Evolutionary conservation across 2,113 vertebrate genomes (phyloP), one percentile per base, ranked within the genome.

Genomic region (Eupsittula cactorum): DNA sequence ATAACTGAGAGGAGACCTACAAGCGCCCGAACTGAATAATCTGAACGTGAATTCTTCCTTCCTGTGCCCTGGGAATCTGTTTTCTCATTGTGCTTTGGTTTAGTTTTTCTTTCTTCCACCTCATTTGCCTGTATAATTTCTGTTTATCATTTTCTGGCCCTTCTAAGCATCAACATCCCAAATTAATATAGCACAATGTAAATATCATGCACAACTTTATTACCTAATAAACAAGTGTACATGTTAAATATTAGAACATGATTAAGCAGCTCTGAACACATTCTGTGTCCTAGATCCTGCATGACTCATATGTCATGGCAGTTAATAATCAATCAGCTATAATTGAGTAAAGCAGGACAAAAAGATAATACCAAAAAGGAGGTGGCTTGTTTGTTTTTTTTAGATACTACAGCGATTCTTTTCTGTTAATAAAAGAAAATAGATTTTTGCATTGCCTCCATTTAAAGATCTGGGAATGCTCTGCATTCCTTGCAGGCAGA

Each of bases 251-350:
- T 92, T 67, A 83, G 82, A 78, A 47, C 39, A 28, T 60, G 79
- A 94, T 92, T 73, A 92, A 90, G 92, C 85, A 95, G 83, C 50
- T 50, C 68, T 41, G 90, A 83, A 90, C 50, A 39, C 82, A 88
- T 92, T 88, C 88, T 89, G 86, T 95, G 94, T 89, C 95, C 89
- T 64, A 90, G 82, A 93, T 95, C 93, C 92, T 94, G 64, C 13
- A 1, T 95, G 93, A 96, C 64, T 94, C 95, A 92, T 94, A 93
- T 86, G 93, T 94, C 96, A 81, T 86, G 79, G 88, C 93, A 93
- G 55, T 81, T 96, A 83, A 75, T 68, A 94, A 55, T 49, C 84
- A 78, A 92, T 90, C 92, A 60, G 53, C 68, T 86, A 1, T 49
- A 86, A 92, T 27, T 86, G 85, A 92, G 76, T 25, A 86, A 93